Evolutionary conservation across 2,797 vertebrate genomes (phyloP).

Genomic region (Sparus aurata): DNA sequence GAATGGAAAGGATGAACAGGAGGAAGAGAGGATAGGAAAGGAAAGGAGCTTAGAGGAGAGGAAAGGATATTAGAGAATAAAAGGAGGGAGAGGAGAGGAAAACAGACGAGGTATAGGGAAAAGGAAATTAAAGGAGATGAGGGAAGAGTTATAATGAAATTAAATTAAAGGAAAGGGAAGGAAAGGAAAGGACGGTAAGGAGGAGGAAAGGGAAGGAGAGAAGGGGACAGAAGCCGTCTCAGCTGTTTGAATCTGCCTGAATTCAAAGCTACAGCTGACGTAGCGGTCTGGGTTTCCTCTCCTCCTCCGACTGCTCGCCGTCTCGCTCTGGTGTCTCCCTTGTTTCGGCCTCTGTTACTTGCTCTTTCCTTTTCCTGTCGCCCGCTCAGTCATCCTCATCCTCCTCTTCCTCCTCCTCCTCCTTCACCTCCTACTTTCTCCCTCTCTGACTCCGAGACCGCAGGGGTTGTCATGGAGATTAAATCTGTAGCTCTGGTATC

Average conservation of each 20-base stretch:
- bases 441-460: conserved; percentile 65
- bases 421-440: conserved; percentile 70
- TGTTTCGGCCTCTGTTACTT: conserved; percentile 22
- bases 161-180: background rate
- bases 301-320: conserved; percentile 9
- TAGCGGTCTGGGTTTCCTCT: conserved; percentile 51
- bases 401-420: conserved; percentile 71
- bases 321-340: conserved; percentile 26
- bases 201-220: too few relatives aligned
- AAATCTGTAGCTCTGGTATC: conserved; percentile 69
- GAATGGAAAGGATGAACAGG: background rate
- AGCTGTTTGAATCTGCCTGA: conserved; percentile 4
- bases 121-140: background rate
- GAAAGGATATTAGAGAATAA: background rate
- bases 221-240: background rate
- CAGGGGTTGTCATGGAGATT: conserved; percentile 81
- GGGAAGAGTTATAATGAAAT: too few relatives aligned
- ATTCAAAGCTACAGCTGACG: conserved; percentile 47
- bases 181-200: background rate
- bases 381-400: conserved; percentile 54
- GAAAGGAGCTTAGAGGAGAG: too few relatives aligned
- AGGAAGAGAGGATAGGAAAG: too few relatives aligned
- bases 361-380: conserved; percentile 42
- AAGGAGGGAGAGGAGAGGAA: accelerated
- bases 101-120: too few relatives aligned